These are phyloP conservation scores for Mesodorylaimus sp. DNA, from an alignment of 2,888 invertebrate species.

Conservation along the genomic window DNA sequence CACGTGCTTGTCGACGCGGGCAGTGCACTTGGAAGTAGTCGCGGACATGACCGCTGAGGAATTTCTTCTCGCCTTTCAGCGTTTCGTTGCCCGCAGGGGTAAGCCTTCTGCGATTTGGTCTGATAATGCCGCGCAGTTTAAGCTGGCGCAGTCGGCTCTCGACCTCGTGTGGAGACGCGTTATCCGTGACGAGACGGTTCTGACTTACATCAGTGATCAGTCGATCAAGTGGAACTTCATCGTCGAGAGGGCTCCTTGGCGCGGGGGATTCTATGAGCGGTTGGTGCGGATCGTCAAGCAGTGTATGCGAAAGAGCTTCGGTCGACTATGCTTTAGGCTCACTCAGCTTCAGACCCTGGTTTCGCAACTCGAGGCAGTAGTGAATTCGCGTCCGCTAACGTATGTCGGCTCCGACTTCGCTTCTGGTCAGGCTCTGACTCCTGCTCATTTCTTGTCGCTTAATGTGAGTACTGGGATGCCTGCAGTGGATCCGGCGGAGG, in stretches of 20 bases:
- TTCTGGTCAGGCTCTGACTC: no score
- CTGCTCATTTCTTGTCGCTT: no score
- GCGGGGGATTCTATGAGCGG: constrained; percentile 35
- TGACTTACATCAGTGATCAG: constrained; percentile 4
- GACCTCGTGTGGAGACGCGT: constrained; percentile 11
- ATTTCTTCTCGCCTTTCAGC: constrained; percentile 23
- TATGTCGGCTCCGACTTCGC: no score
- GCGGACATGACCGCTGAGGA: constrained; percentile 19
- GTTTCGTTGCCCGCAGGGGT: constrained; percentile 27
- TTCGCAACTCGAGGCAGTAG: no score
- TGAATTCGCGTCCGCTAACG: no score
- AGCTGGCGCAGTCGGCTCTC: constrained; percentile 26
- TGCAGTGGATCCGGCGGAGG: no score
- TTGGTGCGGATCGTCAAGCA: constrained; percentile 30
- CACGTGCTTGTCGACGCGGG: constrained; percentile 31
- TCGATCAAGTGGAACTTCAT: constrained; percentile 27
- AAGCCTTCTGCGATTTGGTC: constrained; percentile 23
- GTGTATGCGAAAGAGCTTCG: no score
- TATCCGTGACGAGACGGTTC: no score
- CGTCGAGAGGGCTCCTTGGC: constrained; percentile 32
- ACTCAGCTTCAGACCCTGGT: no score
- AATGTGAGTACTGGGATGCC: no score
- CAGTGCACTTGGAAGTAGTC: constrained; percentile 31
- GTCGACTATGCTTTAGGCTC: no score
- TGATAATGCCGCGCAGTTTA: constrained; percentile 33